Base-by-base conservation (phyloP, 2,113 vertebrate genomes). In the Hippocampus comes region DNA sequence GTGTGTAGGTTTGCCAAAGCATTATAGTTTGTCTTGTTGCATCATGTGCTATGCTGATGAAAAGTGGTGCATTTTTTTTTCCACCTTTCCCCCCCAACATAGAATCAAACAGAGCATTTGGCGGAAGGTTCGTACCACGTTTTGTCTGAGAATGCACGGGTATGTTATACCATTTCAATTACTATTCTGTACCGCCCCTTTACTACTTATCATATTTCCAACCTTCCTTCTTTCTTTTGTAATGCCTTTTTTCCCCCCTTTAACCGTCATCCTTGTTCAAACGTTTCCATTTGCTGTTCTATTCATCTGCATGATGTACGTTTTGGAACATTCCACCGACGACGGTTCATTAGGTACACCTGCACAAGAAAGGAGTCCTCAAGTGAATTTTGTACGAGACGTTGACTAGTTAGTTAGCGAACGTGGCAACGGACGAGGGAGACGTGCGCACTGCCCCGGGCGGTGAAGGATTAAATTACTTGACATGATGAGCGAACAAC, bases 111-210 rank as follows among this genome's bases (percentile, higher is more conserved):
- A 77, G 87, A 88, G 70, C 81, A 70, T 64, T 89, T 84, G 79
- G 85, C 86, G 84, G 92, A 92, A 77, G 85, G 75, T 18, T 74
- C 86, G 69, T 90, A 89, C 93, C 94, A 87, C 86, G 93, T 93
- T 92, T 91, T 94, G 90, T 91, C 92, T 90, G 92, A 95, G 88
- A 92, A 79, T 80, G 92, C 94, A 91, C 93, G 94, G 95, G 95
- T 96, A 96, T 83, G 95, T 96, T 89, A 27, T n/a, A 66, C 43
- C 5, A 41, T 75, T 75, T 42, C 60, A 51, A 43, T 79, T 71
- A 49, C 17, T 76, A 75, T 73, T 9, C 73, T 27, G 12, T 27
- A 66, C 61, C 21, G 46, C 63, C 25, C 49, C 75, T 77, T 49
- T 76, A 73, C 60, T 61, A 30, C 30, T 70, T 63, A 53, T 63